phyloP scores from a whole-genome alignment of 2,113 vertebrate species.

The Chaetodon trifascialis region DNA sequence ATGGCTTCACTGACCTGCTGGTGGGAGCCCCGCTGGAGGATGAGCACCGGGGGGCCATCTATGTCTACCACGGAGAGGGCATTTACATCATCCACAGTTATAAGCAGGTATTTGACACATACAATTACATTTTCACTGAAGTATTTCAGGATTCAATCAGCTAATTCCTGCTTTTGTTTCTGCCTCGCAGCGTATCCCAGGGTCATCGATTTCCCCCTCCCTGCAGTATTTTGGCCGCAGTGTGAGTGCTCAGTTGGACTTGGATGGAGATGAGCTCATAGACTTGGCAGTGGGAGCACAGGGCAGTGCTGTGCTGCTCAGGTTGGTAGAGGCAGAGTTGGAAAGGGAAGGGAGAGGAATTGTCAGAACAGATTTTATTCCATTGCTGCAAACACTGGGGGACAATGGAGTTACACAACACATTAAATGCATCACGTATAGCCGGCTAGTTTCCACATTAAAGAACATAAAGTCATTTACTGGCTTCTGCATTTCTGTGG shows the following conservation, averaged over 20 bases:
- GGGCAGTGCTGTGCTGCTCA: constrained; percentile 90
- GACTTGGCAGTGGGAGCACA: constrained; percentile 94
- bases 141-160: constrained; percentile 34
- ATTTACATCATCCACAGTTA: constrained; percentile 83
- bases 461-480: neutral
- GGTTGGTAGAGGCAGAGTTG: constrained; percentile 79
- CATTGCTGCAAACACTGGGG: neutral
- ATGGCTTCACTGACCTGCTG: constrained; percentile 87
- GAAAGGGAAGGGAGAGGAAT: neutral
- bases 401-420: neutral
- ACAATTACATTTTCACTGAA: neutral
- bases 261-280: constrained; percentile 91
- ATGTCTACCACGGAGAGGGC: constrained; percentile 89
- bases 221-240: constrained; percentile 96
- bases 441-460: neutral
- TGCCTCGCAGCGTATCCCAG: constrained; percentile 87
- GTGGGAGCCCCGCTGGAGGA: constrained; percentile 96
- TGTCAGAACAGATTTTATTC: neutral
- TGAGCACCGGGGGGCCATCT: constrained; percentile 91
- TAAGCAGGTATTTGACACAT: constrained; percentile 85
- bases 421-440: neutral
- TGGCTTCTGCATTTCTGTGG: neutral
- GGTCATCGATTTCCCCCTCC: constrained; percentile 79
- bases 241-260: constrained; percentile 88
- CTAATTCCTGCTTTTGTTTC: constrained; percentile 2